These are phyloP conservation scores for Himantopus leucocephalus DNA, from an alignment of 2,113 vertebrate species.

Conservation along the genomic window DNA sequence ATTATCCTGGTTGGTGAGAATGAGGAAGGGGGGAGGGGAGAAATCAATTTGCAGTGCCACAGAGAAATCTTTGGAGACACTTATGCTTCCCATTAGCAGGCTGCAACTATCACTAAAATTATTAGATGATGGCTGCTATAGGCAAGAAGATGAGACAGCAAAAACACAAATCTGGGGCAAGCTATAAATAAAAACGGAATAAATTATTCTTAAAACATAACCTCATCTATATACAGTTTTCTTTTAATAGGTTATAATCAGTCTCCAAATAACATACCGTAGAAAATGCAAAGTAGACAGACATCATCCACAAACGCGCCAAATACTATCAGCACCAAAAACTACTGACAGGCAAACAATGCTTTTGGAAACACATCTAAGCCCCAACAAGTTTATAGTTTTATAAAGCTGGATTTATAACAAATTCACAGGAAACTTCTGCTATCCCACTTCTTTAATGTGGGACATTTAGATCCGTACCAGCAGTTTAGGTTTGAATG, in stretches of 20 bases:
- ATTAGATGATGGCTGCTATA: constrained; percentile 22
- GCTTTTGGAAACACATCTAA: not conserved
- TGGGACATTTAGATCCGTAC: not conserved
- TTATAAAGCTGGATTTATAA: not conserved
- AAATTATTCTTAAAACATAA: not conserved
- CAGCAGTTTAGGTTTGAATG: not conserved
- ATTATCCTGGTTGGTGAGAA: not conserved
- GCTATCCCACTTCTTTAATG: not conserved
- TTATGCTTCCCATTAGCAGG: not conserved
- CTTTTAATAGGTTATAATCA: constrained; percentile 7
- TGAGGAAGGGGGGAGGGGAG: not conserved
- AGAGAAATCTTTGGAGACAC: constrained; percentile 23
- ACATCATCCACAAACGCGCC: not conserved
- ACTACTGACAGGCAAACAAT: not conserved
- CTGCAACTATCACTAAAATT: constrained; percentile 27
- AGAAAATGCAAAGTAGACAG: not conserved
- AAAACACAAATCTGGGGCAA: constrained; percentile 26
- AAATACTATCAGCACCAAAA: not conserved
- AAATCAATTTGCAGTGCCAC: constrained; percentile 11
- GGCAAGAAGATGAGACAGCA: constrained; percentile 42
- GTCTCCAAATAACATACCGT: not conserved
- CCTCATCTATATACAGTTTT: not conserved
- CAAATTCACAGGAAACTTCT: not conserved
- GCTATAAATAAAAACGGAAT: constrained; percentile 41
- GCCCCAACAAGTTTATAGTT: not conserved